Evolutionary conservation across 2,888 invertebrate genomes (phyloP), one percentile per base, ranked within the genome.

Genomic region (Plebejus argus): DNA sequence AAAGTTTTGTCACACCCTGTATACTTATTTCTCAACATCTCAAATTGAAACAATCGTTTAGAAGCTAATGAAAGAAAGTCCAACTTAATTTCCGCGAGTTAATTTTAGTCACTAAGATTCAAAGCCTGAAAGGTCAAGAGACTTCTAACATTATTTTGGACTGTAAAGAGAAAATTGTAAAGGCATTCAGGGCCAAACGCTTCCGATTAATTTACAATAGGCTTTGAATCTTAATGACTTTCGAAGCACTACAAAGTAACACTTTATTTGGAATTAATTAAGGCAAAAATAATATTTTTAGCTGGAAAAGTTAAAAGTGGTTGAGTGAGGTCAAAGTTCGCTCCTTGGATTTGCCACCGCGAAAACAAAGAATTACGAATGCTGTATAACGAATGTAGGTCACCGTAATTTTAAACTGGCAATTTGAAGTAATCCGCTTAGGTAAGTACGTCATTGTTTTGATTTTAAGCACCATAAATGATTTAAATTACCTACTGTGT

Each of bases 281-380:
- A 28, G 28, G 4, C 12, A 28, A 66, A 66, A 66, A 66, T 28
- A 28, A 28, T 28, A 66, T 61, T n/a, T 56, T 66, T 28, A 28
- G 49, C 49, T 49, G 49, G 15, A 18, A 53, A 66, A 66, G 6
- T 33, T 4, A 20, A 23, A 28, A 66, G 66, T 28, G 33, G 66
- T 66, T 7, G 66, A 15, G 66, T 28, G 66, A 66, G 66, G 66
- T 66, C 66, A 66, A 66, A 66, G 66, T 61, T 61, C 61, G 61
- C 15, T 33, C 15, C 28, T 33, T 28, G 28, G 28, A 66, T 66
- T 61, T 28, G 15, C 28, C 23, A 33, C 66, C 28, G 28, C 15
- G 28, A 28, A 66, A 66, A 66, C 66, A 66, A 66, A 66, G 28
- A 66, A 28, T 66, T 66, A 66, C 66, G 61, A 23, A 61, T 15